A percentile compares a stretch with the other conserved stretches of the same genome.
Conservation (phyloP, 2,113 vertebrate genomes). For the Progne subis region DNA sequence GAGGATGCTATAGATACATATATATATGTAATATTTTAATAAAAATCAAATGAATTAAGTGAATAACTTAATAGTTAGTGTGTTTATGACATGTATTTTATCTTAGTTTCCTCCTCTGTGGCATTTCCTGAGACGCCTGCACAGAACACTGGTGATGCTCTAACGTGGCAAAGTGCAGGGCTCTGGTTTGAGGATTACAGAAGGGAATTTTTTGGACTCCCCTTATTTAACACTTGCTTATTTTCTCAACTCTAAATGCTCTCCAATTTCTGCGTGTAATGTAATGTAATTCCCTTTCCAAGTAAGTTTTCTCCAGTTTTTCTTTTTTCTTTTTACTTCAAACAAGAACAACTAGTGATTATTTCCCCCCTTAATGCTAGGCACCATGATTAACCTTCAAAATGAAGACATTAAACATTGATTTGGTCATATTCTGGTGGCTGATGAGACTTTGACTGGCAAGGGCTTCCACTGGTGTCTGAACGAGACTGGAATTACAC, state of each 20-base stretch:
- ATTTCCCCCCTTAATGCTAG: neutral
- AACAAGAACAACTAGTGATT: neutral
- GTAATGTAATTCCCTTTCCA: neutral
- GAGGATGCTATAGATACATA: neutral
- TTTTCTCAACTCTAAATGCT: neutral
- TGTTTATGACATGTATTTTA: neutral
- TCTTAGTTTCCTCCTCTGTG: neutral
- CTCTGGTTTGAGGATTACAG: neutral
- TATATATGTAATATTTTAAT: neutral
- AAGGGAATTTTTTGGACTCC: neutral
- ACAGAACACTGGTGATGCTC: neutral
- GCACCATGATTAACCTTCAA: neutral
- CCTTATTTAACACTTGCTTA: neutral
- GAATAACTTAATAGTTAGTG: no score
- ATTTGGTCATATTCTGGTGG: neutral
- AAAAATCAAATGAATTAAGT: neutral
- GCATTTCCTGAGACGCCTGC: neutral
- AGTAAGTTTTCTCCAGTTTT: neutral
- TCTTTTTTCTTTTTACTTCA: neutral
- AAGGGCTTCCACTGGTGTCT: neutral
- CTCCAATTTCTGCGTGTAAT: neutral
- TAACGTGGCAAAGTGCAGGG: neutral
- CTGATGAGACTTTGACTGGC: neutral
- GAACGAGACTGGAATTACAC: neutral
- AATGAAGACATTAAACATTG: neutral